These are phyloP conservation scores for Eptesicus fuscus DNA, from an alignment of 2,113 vertebrate genomes.

Conservation along the genomic window DNA sequence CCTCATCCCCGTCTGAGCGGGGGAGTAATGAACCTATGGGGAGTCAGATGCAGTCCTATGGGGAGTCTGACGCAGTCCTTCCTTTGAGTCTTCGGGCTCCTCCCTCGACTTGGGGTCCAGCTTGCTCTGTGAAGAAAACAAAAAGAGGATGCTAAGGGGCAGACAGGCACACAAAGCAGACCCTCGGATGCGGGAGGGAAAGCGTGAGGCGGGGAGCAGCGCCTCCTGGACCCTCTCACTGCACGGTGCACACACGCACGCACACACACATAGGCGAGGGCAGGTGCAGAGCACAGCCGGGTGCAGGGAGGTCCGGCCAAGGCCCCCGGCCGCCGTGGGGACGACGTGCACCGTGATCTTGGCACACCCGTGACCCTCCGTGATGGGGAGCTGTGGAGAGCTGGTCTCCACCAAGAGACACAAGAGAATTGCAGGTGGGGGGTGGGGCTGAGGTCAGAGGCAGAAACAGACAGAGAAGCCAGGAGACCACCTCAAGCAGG, in stretches of 20 bases:
- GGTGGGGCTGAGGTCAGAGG: background rate
- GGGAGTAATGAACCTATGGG: fast-evolving
- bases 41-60: fast-evolving
- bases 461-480: background rate
- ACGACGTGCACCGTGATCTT: fast-evolving
- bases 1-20: background rate
- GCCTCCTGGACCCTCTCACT: background rate
- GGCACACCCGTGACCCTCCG: fast-evolving
- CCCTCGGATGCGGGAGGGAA: background rate
- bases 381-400: background rate
- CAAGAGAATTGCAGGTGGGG: fast-evolving
- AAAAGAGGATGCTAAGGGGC: background rate
- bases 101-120: background rate
- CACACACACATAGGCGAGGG: background rate
- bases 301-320: too few species aligned
- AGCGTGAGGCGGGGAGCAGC: fast-evolving
- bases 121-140: background rate
- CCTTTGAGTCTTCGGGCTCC: background rate
- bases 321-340: too few species aligned
- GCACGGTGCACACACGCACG: fast-evolving
- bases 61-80: background rate
- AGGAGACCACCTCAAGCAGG: background rate
- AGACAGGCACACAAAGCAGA: background rate
- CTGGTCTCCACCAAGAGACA: background rate
- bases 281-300: fast-evolving